Conservation (phyloP, 2,113 vertebrate genomes). For the Taxidea taxus region DNA sequence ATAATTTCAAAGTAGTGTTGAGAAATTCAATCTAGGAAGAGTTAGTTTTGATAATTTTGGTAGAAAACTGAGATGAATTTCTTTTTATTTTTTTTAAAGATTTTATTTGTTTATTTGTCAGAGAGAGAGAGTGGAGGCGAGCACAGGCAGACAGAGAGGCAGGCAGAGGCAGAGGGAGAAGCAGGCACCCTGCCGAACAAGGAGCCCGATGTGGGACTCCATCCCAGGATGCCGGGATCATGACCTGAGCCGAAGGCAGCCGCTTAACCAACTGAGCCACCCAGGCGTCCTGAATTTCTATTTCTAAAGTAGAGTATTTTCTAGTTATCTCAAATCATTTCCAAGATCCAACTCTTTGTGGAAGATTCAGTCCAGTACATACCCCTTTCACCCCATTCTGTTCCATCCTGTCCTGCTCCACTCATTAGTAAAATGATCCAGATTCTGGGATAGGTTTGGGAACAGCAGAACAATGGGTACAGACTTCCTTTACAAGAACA, state of each 20-base stretch:
- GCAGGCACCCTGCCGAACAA: too few relatives aligned
- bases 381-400: too few relatives aligned
- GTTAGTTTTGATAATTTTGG: neutral
- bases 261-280: too few relatives aligned
- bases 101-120: too few relatives aligned
- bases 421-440: neutral
- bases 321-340: neutral
- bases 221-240: too few relatives aligned
- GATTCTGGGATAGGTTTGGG: neutral
- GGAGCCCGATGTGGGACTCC: too few relatives aligned
- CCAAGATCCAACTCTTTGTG: neutral
- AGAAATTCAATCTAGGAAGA: neutral
- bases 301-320: neutral
- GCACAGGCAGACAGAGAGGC: too few relatives aligned
- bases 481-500: neutral
- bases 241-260: too few relatives aligned
- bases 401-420: neutral
- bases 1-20: neutral
- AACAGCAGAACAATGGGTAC: neutral
- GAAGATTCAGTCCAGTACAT: neutral
- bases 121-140: too few relatives aligned
- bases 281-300: neutral
- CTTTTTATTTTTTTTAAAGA: too few relatives aligned
- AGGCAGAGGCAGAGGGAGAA: too few relatives aligned
- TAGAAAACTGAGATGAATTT: neutral